Evolutionary conservation across 2,888 invertebrate genomes (phyloP).

Genomic region (Ornithoptera priamus): DNA sequence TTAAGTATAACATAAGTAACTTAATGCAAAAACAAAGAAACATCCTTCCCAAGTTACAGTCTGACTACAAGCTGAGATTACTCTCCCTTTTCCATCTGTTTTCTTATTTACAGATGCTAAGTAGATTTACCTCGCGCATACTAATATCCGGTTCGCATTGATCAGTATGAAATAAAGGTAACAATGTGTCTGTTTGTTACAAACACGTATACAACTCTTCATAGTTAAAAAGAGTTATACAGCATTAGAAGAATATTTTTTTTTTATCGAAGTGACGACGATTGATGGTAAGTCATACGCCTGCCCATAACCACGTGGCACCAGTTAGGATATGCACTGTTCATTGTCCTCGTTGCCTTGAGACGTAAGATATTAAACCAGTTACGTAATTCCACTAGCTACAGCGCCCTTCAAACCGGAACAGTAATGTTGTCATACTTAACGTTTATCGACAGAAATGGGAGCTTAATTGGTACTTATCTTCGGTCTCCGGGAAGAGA

Average conservation of each 20-base stretch:
- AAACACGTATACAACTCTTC: not conserved
- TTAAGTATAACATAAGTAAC: not conserved
- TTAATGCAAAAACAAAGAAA: not conserved
- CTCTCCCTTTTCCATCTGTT: constrained; percentile 33
- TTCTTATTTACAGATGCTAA: constrained; percentile 62
- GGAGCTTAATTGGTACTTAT: too few relatives aligned
- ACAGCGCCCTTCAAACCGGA: too few relatives aligned
- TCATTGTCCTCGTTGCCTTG: too few relatives aligned
- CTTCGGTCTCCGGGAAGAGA: too few relatives aligned
- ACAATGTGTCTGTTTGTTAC: constrained; percentile 1
- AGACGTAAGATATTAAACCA: too few relatives aligned
- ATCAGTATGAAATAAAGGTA: not conserved
- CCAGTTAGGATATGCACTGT: too few relatives aligned
- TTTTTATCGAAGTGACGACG: too few relatives aligned
- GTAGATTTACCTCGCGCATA: constrained; percentile 60
- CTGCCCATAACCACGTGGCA: too few relatives aligned
- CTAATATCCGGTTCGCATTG: constrained; percentile 55
- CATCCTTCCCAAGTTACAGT: constrained; percentile 7
- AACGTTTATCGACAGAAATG: too few relatives aligned
- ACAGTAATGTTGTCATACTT: too few relatives aligned
- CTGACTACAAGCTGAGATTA: constrained; percentile 1
- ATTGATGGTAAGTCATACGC: too few relatives aligned
- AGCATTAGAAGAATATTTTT: not conserved
- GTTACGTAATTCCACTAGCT: too few relatives aligned
- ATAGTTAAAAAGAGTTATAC: not conserved